Base-by-base conservation (phyloP, 2,797 vertebrate genomes). In the Leuciscus waleckii region DNA sequence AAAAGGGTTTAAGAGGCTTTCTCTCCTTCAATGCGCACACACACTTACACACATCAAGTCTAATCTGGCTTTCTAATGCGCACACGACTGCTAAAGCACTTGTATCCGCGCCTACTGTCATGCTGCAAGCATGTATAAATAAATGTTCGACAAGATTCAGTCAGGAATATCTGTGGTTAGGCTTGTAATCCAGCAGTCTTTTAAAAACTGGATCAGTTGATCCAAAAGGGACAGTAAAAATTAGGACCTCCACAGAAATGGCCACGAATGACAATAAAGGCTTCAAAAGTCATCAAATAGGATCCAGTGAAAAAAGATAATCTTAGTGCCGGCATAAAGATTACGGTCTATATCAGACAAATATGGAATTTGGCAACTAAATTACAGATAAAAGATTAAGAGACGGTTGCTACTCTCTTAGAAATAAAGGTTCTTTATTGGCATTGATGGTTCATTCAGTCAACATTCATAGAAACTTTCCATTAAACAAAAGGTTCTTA, bases 21-120 rank as follows among this genome's bases (percentile, higher is more conserved):
- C 41, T 4, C 39, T 71, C 54, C 41, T 84, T 78, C 21, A 61
- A 21, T 51, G 51, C 7, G 14, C 56, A 65, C 29, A 74, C 56
- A 74, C 56, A 26, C 37, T 19, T 14, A 35, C 7, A 46, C 39
- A 39, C 46, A 69, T 37, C 63, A 58, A 54, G 43, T 81, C 49
- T 81, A 81, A 81, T 81, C 79, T 81, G 79, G 67, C 63, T 81
- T 81, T 81, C 46, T 5, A 32, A 70, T 81, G 14, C 11, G 79
- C 65, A 81, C 65, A 81, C 39, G 65, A 56, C 65, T 56, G 65
- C 46, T 56, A 81, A 81, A 39, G 49, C 79, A 81, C 32, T 81
- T 81, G 32, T 54, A 70, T 70, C 65, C 14, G 5, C 56, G 79
- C 49, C 32, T 56, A 70, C 67, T 81, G 63, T 54, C 49, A 69